These are phyloP conservation scores for Boleophthalmus pectinirostris DNA, from an alignment of 2,113 vertebrate species.

Conservation along the genomic window DNA sequence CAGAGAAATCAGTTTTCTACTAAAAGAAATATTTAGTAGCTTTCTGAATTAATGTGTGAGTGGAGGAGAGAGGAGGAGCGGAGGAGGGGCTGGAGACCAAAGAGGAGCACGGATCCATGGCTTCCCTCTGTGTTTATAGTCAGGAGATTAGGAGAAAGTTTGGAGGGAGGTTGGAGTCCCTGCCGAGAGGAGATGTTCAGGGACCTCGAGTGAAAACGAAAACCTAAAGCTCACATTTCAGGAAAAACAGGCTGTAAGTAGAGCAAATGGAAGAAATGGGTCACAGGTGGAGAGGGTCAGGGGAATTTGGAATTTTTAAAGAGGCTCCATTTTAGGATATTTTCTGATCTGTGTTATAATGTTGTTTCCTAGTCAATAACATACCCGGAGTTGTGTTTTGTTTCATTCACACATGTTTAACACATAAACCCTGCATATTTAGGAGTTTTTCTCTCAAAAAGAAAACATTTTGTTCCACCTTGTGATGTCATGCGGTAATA, in stretches of 20 bases:
- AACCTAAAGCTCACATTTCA: not conserved
- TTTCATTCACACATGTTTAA: too few relatives aligned
- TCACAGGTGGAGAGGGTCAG: not conserved
- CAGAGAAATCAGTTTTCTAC: constrained; percentile 56
- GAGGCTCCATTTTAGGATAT: not conserved
- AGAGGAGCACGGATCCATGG: constrained; percentile 29
- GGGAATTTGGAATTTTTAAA: not conserved
- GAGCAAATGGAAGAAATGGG: not conserved
- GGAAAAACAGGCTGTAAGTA: constrained; percentile 11
- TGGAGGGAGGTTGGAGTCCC: constrained; percentile 38
- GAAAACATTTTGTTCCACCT: too few relatives aligned
- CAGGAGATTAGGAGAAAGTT: constrained; percentile 34
- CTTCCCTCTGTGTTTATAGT: constrained; percentile 8
- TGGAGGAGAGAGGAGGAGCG: constrained; percentile 30
- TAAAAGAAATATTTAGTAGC: constrained; percentile 72
- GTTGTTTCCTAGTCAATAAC: too few relatives aligned
- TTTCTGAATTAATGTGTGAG: constrained; percentile 62
- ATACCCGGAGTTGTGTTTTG: too few relatives aligned
- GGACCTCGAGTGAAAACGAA: not conserved
- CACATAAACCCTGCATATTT: too few relatives aligned
- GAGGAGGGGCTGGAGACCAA: constrained; percentile 36
- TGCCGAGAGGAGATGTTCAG: constrained; percentile 33
- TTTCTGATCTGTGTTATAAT: too few relatives aligned
- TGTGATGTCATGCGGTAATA: too few relatives aligned
- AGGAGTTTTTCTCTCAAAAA: too few relatives aligned